Evolutionary conservation across 1,140 invertebrate genomes (phyloP).

Genomic region (Leucophenga varia): DNA sequence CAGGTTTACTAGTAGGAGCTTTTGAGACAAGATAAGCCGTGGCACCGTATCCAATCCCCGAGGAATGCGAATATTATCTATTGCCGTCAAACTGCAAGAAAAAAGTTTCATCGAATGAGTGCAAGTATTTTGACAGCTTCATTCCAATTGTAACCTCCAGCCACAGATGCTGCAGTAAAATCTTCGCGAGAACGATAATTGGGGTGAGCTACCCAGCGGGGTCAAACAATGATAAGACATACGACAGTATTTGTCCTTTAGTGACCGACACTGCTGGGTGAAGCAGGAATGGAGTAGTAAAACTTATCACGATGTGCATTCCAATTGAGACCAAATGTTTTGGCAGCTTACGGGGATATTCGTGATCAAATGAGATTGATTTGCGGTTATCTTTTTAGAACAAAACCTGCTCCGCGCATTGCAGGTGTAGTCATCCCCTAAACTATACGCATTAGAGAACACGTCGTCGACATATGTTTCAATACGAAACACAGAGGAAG

Average conservation of each 20-base stretch:
- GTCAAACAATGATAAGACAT: background rate
- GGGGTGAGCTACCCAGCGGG: no score
- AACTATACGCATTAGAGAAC: background rate
- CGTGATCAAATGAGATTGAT: background rate
- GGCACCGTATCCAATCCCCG: no score
- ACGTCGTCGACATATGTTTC: conserved; percentile 5
- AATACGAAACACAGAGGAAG: background rate
- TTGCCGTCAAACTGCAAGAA: no score
- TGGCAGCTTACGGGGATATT: background rate
- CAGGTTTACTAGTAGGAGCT: no score
- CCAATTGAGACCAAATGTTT: background rate
- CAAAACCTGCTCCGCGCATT: background rate
- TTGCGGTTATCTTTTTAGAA: background rate
- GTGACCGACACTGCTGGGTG: background rate
- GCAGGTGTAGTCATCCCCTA: background rate
- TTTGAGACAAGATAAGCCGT: no score
- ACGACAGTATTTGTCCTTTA: background rate
- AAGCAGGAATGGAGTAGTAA: background rate
- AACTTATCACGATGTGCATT: background rate
- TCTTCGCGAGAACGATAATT: background rate
- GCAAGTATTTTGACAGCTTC: no score
- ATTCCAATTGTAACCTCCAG: no score
- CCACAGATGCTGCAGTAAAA: conserved; percentile 1
- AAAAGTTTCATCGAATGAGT: no score
- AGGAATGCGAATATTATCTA: no score